Evolutionary conservation across 2,113 vertebrate species (phyloP), one percentile per base, ranked within the genome.

Genomic region (Aleadryas rufinucha): DNA sequence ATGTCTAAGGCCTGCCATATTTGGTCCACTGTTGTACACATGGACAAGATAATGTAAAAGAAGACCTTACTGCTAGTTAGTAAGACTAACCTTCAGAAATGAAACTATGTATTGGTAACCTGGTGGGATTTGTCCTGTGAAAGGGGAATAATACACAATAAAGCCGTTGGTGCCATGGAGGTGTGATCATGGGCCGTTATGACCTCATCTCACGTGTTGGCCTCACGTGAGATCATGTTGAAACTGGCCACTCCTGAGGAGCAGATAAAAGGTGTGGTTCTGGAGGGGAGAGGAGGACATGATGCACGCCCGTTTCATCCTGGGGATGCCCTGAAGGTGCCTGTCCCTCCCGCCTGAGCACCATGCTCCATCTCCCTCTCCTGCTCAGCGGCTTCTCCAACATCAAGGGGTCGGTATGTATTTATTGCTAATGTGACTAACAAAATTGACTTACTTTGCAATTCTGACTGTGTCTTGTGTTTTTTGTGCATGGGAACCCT

Each of bases 281-380:
- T 44, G 26, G 21, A 52, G 3, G 10, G 28, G 33, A 53, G 7
- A 44, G 13, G 2, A 35, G 16, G 6, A 21, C 27, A 37, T 5
- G 21, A 37, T 37, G 21, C 31, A 60, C 0, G 0, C 10, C 0
- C 1, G 26, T 44, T 35, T 37, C 27, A 37, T 31, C 27, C 18
- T 44, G 56, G 31, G 10, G 10, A 35, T 10, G 21, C 27, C 33
- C 8, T 4, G 47, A 44, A 53, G n/a, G 27, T 16, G 27, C 56
- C 16, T 17, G 16, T 21, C 16, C 31, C 26, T 61, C 37, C 37
- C 0, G 3, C 13, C 33, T 26, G 24, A 71, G 56, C 33, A 17
- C 7, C 39, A 53, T 2, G 17, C 22, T 45, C 37, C 26, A 37
- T 26, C 66, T 52, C 33, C 26, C 41, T 18, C 28, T 50, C 18